These are phyloP conservation scores for Rhinogobio ventralis DNA, from an alignment of 2,797 vertebrate genomes.

Conservation along the genomic window DNA sequence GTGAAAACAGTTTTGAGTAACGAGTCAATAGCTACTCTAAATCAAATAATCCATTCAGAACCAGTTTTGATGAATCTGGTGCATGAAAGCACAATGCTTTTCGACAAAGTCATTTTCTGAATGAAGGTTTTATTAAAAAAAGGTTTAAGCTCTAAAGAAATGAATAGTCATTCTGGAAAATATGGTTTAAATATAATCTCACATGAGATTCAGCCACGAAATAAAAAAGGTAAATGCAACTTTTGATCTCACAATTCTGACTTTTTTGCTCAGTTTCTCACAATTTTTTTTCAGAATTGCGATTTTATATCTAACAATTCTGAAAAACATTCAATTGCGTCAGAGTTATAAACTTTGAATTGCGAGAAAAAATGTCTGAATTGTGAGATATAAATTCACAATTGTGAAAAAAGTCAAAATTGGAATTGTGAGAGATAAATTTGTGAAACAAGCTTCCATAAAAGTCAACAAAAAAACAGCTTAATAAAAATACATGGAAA, in stretches of 20 bases:
- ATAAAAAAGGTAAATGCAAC: too few species aligned
- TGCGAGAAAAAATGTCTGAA: background rate
- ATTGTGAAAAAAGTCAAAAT: background rate
- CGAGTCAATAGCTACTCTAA: slow-evolving; percentile 21
- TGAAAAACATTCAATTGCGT: background rate
- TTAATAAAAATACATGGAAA: background rate
- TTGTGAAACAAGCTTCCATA: background rate
- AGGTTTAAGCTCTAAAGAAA: background rate
- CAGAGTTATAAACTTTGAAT: background rate
- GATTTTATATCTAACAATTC: too few species aligned
- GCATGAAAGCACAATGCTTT: background rate
- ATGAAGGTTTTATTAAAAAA: background rate
- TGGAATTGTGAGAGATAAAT: background rate
- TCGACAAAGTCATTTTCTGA: background rate
- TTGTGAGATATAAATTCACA: background rate
- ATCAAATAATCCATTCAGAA: slow-evolving; percentile 24
- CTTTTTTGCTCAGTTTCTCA: too few species aligned
- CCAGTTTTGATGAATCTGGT: background rate
- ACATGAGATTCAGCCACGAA: background rate
- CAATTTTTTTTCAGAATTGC: too few species aligned
- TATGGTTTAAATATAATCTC: background rate
- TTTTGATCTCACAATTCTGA: too few species aligned
- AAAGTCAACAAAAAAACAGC: background rate
- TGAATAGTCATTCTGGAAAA: background rate
- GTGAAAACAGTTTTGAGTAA: slow-evolving; percentile 32